Conservation (phyloP, 2,113 vertebrate species). For the Reinhardtius hippoglossoides region DNA sequence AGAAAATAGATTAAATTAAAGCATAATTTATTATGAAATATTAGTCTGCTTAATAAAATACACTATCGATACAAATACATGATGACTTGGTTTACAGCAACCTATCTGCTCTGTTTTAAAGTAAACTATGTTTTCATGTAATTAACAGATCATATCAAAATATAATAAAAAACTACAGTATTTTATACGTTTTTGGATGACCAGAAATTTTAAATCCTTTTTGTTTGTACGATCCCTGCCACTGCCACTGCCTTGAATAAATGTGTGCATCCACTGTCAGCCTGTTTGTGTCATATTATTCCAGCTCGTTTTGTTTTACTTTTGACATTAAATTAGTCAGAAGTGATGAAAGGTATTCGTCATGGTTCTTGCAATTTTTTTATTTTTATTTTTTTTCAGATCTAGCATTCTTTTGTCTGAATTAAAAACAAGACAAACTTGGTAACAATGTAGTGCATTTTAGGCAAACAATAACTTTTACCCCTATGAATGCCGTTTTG, state of each 20-base stretch:
- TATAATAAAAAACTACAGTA: constrained; percentile 27
- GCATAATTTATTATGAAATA: constrained; percentile 34
- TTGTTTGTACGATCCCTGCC: constrained; percentile 52
- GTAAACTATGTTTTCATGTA: constrained; percentile 18
- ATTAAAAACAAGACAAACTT: not conserved
- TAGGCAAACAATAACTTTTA: not conserved
- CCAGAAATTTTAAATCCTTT: constrained; percentile 35
- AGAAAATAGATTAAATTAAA: constrained; percentile 25
- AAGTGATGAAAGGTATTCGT: not conserved
- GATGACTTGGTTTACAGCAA: not conserved
- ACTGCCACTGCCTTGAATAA: constrained; percentile 75
- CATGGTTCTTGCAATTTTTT: not conserved
- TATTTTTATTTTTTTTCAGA: not conserved
- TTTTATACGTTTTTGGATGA: constrained; percentile 58
- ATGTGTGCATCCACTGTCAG: constrained; percentile 48
- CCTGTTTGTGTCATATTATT: not conserved
- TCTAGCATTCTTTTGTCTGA: not conserved
- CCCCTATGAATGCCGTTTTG: not conserved
- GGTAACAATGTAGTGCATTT: not conserved
- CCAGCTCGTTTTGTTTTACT: not conserved
- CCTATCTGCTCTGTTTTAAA: constrained; percentile 7
- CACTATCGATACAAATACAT: not conserved
- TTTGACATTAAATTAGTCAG: not conserved
- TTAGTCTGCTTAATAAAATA: constrained; percentile 28
- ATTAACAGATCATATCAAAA: constrained; percentile 20